Percentiles rank a stretch among this genome's conserved stretches.
phyloP scores from a whole-genome alignment of 2,888 invertebrate genomes.

The Diaprepes abbreviatus region DNA sequence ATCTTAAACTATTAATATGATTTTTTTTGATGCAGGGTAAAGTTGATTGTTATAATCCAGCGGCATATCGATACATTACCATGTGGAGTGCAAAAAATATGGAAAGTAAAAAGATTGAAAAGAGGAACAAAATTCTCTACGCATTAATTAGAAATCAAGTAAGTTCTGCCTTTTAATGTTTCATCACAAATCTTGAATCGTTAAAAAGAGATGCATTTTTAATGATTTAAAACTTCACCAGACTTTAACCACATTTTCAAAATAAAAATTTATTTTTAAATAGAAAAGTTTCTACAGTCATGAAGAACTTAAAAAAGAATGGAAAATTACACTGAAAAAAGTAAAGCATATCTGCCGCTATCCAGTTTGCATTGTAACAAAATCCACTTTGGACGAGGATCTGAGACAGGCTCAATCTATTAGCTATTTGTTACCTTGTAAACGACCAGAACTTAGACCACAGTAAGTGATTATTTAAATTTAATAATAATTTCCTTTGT shows the following conservation, averaged over 20 bases:
- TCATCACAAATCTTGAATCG: too few species aligned
- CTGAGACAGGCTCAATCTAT: constrained; percentile 60
- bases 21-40: constrained; percentile 59
- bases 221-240: constrained; percentile 1
- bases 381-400: constrained; percentile 57
- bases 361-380: constrained; percentile 58
- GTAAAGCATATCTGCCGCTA: constrained; percentile 58
- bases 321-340: constrained; percentile 55
- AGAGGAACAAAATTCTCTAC: constrained; percentile 53
- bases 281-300: constrained; percentile 56
- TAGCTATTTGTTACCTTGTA: constrained; percentile 54
- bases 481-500: not conserved
- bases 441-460: constrained; percentile 46
- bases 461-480: constrained; percentile 45
- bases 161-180: constrained; percentile 39
- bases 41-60: constrained; percentile 59
- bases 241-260: not conserved
- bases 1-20: too few species aligned
- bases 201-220: too few species aligned
- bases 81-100: constrained; percentile 57
- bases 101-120: constrained; percentile 56
- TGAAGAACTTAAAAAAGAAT: constrained; percentile 53
- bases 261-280: not conserved
- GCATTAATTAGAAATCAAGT: constrained; percentile 47
- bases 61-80: constrained; percentile 57